phyloP scores from a whole-genome alignment of 2,113 vertebrate genomes.

The Erythrolamprus reginae region DNA sequence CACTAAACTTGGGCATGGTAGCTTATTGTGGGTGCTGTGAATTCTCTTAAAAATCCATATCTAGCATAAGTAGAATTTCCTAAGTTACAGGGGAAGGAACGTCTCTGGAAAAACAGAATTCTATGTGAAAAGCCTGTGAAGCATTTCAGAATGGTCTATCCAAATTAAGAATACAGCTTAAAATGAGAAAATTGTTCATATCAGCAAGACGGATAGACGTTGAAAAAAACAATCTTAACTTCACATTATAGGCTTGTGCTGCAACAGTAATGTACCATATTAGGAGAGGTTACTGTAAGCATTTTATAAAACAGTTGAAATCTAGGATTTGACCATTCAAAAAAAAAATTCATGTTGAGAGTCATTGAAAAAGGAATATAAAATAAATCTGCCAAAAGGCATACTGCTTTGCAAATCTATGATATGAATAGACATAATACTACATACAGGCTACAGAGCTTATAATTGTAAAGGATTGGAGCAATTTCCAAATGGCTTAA shows the following conservation, averaged over 20 bases:
- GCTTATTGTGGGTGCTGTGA: no score
- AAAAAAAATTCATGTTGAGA: background rate
- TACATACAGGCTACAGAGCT: background rate
- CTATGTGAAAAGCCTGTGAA: no score
- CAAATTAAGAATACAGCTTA: no score
- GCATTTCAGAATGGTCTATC: no score
- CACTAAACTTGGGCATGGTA: background rate
- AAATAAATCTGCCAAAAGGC: background rate
- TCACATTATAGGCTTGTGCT: background rate
- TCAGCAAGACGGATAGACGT: background rate
- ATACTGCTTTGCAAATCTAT: background rate
- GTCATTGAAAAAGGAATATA: background rate
- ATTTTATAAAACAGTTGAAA: background rate
- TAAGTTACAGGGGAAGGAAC: no score
- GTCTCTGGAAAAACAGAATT: no score
- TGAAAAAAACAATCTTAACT: background rate
- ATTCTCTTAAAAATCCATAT: no score
- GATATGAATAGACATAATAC: background rate
- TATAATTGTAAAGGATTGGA: background rate
- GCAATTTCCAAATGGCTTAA: background rate
- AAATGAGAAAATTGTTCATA: no score
- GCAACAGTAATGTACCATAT: background rate
- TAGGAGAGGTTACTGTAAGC: background rate
- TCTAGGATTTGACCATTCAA: background rate
- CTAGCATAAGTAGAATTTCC: no score